phyloP scores from a whole-genome alignment of 2,113 vertebrate species.

The Oreotrochilus melanogaster region DNA sequence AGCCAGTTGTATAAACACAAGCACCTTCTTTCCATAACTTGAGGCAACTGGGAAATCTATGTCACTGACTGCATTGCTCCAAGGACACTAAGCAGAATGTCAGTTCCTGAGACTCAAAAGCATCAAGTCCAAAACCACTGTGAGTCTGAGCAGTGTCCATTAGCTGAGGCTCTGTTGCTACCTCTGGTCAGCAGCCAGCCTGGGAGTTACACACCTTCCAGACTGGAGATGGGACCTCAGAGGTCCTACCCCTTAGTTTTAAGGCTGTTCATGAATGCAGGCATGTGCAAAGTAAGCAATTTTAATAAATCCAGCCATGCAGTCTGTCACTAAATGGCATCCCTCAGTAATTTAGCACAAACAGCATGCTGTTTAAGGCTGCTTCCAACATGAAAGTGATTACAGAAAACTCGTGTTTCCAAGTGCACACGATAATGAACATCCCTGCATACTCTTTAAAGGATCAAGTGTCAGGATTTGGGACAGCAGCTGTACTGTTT shows the following conservation, averaged over 20 bases:
- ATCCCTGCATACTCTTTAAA: not conserved
- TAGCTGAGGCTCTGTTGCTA: not conserved
- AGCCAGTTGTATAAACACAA: not conserved
- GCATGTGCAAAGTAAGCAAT: not conserved
- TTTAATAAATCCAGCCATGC: not conserved
- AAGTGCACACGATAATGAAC: not conserved
- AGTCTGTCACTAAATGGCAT: not conserved
- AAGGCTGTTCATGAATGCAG: not conserved
- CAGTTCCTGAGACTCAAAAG: not conserved
- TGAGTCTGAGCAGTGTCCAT: fast-evolving
- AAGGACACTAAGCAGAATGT: not conserved
- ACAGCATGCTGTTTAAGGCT: not conserved
- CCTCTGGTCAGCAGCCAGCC: not conserved
- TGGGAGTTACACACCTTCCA: not conserved
- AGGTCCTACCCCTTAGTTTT: not conserved
- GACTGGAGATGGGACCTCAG: not conserved
- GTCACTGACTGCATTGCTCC: not conserved
- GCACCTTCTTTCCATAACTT: not conserved
- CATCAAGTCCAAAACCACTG: not conserved
- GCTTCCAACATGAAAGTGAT: not conserved
- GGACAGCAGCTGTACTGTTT: not conserved
- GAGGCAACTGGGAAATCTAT: not conserved
- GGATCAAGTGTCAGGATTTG: not conserved
- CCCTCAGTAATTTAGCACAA: not conserved
- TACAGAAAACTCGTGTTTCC: not conserved